A percentile compares a stretch with the other conserved stretches of the same genome.
Conservation (phyloP, 1,140 invertebrate genomes). For the Harpegnathos saltator region DNA sequence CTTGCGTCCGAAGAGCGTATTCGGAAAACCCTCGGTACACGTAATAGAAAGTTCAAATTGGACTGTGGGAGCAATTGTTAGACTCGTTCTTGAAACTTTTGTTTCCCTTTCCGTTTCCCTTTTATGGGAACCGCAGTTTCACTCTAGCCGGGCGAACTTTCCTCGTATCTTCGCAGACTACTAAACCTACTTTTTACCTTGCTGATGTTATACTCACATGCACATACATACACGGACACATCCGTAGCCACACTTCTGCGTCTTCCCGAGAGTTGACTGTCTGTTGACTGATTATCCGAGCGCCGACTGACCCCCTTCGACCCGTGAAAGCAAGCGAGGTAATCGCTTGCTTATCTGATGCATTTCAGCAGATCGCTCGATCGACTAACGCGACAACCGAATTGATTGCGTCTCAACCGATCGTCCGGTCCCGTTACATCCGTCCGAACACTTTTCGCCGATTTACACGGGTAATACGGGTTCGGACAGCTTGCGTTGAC, state of each 20-base stretch:
- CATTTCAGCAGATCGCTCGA: constrained; percentile 17
- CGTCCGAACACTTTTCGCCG: not conserved
- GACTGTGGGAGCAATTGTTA: no score
- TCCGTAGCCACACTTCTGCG: not conserved
- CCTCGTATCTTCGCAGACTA: not conserved
- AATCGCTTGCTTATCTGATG: constrained; percentile 42
- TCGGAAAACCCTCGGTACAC: no score
- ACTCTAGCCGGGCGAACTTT: not conserved
- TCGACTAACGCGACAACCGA: constrained; percentile 5
- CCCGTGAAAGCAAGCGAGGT: constrained; percentile 45
- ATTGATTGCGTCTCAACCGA: not conserved
- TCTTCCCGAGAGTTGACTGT: not conserved
- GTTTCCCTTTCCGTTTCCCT: no score
- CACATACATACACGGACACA: not conserved
- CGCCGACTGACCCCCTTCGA: constrained; percentile 44
- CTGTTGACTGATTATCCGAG: constrained; percentile 24
- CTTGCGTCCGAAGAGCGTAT: no score
- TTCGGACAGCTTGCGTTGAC: not conserved
- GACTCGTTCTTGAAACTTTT: no score
- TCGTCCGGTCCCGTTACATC: not conserved
- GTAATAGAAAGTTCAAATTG: no score
- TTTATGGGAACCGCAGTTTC: not conserved
- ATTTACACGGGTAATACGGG: not conserved
- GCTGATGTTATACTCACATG: no score
- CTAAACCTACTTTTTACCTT: constrained; percentile 16